Evolutionary conservation across 35 echinoderm and acorn worm genomes (phyloP), one percentile per base, ranked within the genome.

Genomic region (Acanthaster planci): DNA sequence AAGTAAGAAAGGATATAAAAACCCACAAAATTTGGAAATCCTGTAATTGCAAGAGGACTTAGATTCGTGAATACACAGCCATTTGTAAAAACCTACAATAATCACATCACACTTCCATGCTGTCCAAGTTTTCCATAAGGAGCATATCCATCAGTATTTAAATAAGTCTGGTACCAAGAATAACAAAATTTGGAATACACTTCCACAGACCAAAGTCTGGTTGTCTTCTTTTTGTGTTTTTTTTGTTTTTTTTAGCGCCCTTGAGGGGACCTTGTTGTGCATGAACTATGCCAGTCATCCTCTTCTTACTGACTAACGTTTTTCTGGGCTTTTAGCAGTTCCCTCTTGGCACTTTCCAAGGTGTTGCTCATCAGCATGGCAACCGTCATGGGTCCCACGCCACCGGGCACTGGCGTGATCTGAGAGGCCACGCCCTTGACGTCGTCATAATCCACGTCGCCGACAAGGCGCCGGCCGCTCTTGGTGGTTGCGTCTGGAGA

Each of bases 321-420:
- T 72, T 22, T 47, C 22, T 15, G 29, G 79, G 12, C 53, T 12
- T 47, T 47, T 12, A 47, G n/a, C 0, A 97, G 81, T 3, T 38
- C 76, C 47, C 87, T 89, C 77, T 93, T 97, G 40, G 95, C 95
- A 44, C 95, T 83, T 67, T 97, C 91, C 30, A 93, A 38, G 1
- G 95, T 97, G 64, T 93, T 97, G 18, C 84, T 68, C 67, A 97
- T 93, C 47, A 97, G 82, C 95, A 97, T 97, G 51, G 95, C 91
- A 16, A 97, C 88, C 3, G 95, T 97, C 95, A 97, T 97, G 22
- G 95, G 95, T 40, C 95, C 95, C 35, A 97, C 95, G 19, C 95
- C 95, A 60, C 95, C 95, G 51, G 95, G 95, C 2, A 97, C 95
- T 0, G 95, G 95, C 26, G 95, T 97, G 60, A 97, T 92, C 50